Evolutionary conservation across 2,113 vertebrate species (phyloP).

Genomic region (Pristiophorus japonicus): DNA sequence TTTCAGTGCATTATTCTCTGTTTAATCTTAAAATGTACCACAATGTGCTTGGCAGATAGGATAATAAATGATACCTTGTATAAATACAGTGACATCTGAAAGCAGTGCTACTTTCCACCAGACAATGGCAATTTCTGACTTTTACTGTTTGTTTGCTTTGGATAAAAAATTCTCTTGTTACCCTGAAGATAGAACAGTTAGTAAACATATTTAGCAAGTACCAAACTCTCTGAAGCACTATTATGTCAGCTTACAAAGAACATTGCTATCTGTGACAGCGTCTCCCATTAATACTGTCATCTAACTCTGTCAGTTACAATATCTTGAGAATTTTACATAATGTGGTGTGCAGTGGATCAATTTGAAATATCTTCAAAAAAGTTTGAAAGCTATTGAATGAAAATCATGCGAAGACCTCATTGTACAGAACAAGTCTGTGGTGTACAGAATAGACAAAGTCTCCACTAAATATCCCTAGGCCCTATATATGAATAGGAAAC

Average conservation of each 20-base stretch:
- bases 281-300: background rate
- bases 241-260: background rate
- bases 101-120: background rate
- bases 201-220: background rate
- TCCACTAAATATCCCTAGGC: background rate
- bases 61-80: background rate
- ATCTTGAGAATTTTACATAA: background rate
- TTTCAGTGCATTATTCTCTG: background rate
- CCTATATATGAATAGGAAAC: background rate
- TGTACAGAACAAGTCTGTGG: background rate
- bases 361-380: background rate
- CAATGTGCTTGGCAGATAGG: background rate
- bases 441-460: background rate
- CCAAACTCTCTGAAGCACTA: background rate
- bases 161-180: background rate
- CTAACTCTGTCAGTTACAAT: background rate
- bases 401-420: background rate
- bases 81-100: background rate
- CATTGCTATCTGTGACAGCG: background rate
- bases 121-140: background rate
- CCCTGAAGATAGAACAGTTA: background rate
- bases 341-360: background rate
- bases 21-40: conserved; percentile 12
- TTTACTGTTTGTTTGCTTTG: background rate
- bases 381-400: background rate